Evolutionary conservation across 35 echinoderm and acorn worm genomes (phyloP), one percentile per base, ranked within the genome.

Genomic region (Strongylocentrotus purpuratus): DNA sequence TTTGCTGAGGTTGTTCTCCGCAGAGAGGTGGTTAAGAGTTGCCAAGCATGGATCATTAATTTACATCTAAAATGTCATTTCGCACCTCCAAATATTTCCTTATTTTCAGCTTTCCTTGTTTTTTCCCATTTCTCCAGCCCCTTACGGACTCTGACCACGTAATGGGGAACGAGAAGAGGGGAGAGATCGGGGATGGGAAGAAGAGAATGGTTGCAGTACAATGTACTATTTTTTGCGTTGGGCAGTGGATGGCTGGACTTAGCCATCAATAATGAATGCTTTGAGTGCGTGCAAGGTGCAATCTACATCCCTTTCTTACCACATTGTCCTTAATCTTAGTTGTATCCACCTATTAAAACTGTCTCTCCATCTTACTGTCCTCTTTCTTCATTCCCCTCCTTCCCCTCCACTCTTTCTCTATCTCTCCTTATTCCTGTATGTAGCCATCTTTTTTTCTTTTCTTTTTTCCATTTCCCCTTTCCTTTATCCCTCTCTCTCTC

Each of bases 21-120:
- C 91, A 58, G 91, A 93, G 91, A 93, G 45, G 45, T 93, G 91
- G 91, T 93, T 89, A 93, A 48, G 91, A 93, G 48, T 50, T 33
- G 46, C 32, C 46, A 93, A 93, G 48, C 48, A 93, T 93, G 91
- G 48, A 93, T 93, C 91, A 93, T 93, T 93, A 93, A 93, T 93
- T 93, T 48, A 58, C 91, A 93, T 93, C 91, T 93, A 58, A 93
- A 93, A 93, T 93, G 91, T 93, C 91, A 93, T 58, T 93, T 93
- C 91, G 46, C 91, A 93, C 91, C 91, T 93, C 48, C 45, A 46
- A 78, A 45, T 46, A 89, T 89, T 46, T 89, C 87, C n/a, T 31
- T 45, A 33, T 89, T 46, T 46, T 89, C 45, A 46, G 32, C 87
- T 89, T 46, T 89, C 33, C 45, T 46, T 33, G 32, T 89, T 89